phyloP scores from a whole-genome alignment of 2,113 vertebrate species.

The Pristiophorus japonicus region DNA sequence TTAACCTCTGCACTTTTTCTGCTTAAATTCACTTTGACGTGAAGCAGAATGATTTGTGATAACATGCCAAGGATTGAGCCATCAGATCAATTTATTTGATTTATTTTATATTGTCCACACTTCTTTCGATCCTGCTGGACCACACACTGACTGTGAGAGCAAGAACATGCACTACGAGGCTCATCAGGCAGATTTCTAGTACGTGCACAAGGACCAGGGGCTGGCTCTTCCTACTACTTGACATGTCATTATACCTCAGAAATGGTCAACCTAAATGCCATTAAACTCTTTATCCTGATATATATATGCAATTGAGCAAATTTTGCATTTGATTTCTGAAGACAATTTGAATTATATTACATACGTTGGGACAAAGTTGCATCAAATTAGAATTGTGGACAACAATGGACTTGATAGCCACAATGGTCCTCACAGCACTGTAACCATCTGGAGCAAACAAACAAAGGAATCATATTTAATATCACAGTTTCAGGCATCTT shows the following conservation, averaged over 20 bases:
- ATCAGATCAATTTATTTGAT: constrained; percentile 15
- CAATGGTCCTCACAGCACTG: neutral
- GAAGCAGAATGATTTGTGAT: neutral
- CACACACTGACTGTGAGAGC: neutral
- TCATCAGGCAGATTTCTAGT: neutral
- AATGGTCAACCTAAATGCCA: neutral
- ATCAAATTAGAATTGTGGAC: no score
- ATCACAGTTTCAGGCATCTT: neutral
- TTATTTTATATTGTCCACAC: constrained; percentile 8
- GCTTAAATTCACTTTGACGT: neutral
- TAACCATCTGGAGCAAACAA: neutral
- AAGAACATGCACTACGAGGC: neutral
- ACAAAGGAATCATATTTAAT: neutral
- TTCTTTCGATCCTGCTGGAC: neutral
- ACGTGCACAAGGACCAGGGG: neutral
- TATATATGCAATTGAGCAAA: no score
- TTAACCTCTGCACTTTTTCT: constrained; percentile 29
- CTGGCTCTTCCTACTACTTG: neutral
- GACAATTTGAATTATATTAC: no score
- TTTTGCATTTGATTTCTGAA: no score
- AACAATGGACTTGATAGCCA: no score
- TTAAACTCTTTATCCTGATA: neutral
- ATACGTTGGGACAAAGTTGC: no score
- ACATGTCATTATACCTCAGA: neutral
- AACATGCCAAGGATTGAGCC: neutral